Evolutionary conservation across 2,888 invertebrate genomes (phyloP).

Genomic region (Epiblema foenella): DNA sequence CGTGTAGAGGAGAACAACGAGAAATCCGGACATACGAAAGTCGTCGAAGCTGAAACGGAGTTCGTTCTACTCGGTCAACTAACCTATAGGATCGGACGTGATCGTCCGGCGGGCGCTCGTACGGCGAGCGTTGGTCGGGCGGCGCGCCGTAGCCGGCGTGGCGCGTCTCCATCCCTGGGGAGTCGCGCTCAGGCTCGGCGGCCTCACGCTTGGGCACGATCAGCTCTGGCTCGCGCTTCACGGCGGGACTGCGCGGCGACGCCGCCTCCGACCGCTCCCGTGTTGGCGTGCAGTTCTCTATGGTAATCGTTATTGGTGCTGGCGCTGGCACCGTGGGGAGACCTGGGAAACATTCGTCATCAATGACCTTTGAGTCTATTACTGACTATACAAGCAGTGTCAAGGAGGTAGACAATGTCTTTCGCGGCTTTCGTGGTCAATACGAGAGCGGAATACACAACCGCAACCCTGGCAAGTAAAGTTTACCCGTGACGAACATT

Average conservation of each 20-base stretch:
- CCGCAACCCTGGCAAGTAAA: no score
- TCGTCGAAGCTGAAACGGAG: no score
- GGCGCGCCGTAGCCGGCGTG: conserved; percentile 88
- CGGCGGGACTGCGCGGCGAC: conserved; percentile 75
- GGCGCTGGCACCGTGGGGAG: conserved; percentile 49
- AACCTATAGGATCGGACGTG: conserved; percentile 85
- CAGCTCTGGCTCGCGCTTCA: conserved; percentile 83
- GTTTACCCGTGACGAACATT: no score
- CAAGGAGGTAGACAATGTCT: no score
- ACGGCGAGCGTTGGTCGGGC: conserved; percentile 87
- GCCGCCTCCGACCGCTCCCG: conserved; percentile 50
- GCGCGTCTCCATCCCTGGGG: conserved; percentile 89
- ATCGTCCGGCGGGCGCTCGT: conserved; percentile 88
- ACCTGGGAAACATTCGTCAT: conserved; percentile 12
- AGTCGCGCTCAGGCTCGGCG: conserved; percentile 88
- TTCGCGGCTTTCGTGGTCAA: no score
- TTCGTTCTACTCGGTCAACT: no score
- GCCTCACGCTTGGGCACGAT: conserved; percentile 89
- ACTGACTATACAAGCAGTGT: no score
- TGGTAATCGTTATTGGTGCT: conserved; percentile 50
- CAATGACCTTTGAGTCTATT: no score
- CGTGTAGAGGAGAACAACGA: no score
- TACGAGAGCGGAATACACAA: no score
- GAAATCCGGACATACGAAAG: no score
- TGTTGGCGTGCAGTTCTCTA: conserved; percentile 49